These are phyloP conservation scores for Asobara japonica DNA, from an alignment of 1,140 invertebrate genomes.

Conservation along the genomic window DNA sequence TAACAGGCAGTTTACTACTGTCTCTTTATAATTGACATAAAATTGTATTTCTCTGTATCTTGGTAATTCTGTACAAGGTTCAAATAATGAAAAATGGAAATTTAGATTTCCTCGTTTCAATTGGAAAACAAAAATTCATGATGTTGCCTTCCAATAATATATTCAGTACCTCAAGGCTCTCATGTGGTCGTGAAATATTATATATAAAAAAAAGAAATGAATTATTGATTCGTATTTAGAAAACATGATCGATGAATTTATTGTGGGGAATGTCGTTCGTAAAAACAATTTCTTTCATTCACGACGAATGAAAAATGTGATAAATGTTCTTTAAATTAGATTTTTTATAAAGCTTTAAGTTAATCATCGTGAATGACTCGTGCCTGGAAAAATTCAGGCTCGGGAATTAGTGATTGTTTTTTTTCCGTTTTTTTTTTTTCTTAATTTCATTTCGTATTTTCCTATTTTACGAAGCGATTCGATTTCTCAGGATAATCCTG, in stretches of 20 bases:
- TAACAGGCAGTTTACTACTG: too few species aligned
- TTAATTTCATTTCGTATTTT: conserved; percentile 2
- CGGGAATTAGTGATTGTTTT: conserved; percentile 16
- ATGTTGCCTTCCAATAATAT: conserved; percentile 6
- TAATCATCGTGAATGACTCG: conserved; percentile 24
- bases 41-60: neutral
- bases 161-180: conserved; percentile 13
- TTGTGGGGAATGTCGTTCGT: conserved; percentile 19
- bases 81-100: neutral
- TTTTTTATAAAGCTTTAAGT: conserved; percentile 40
- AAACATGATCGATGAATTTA: neutral
- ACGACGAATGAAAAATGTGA: conserved; percentile 38
- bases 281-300: conserved; percentile 32
- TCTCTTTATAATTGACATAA: too few species aligned
- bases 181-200: conserved; percentile 4
- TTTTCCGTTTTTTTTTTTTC: neutral
- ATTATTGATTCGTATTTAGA: neutral
- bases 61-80: neutral
- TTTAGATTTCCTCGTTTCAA: neutral
- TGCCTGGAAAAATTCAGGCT: conserved; percentile 18
- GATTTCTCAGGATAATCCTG: neutral
- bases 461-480: neutral
- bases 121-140: conserved; percentile 8
- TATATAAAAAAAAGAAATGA: neutral
- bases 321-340: conserved; percentile 38